Evolutionary conservation across 2,113 vertebrate species (phyloP).

Genomic region (Heptranchias perlo): DNA sequence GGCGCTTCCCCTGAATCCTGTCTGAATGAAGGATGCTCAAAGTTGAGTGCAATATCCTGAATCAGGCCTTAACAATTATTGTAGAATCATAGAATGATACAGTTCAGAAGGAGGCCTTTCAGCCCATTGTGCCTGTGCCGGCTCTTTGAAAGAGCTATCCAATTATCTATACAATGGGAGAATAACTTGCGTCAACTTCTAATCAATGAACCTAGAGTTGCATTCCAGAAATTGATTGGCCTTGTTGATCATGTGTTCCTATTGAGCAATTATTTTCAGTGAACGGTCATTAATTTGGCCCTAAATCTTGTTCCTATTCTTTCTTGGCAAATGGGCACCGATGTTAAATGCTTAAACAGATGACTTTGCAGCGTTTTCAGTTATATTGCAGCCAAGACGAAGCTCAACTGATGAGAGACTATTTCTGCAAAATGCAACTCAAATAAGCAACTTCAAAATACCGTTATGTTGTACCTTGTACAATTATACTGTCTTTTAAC

Average conservation of each 20-base stretch:
- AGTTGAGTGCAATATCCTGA: not conserved
- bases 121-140: too few species aligned
- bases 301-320: slow-evolving; percentile 1
- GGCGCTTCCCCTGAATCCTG: not conserved
- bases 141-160: too few species aligned
- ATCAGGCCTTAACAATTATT: not conserved
- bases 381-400: not conserved
- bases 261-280: not conserved
- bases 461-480: not conserved
- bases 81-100: too few species aligned
- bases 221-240: not conserved
- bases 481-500: not conserved
- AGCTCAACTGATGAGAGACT: not conserved
- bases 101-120: too few species aligned
- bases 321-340: not conserved
- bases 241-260: not conserved
- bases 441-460: not conserved
- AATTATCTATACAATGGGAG: too few species aligned
- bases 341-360: not conserved
- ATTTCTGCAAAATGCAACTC: not conserved
- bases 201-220: not conserved
- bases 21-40: not conserved
- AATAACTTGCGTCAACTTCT: not conserved
- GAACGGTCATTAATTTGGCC: not conserved
- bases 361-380: not conserved